These are phyloP conservation scores for Indicator maculatus DNA, from an alignment of 2,113 vertebrate genomes.

Conservation along the genomic window DNA sequence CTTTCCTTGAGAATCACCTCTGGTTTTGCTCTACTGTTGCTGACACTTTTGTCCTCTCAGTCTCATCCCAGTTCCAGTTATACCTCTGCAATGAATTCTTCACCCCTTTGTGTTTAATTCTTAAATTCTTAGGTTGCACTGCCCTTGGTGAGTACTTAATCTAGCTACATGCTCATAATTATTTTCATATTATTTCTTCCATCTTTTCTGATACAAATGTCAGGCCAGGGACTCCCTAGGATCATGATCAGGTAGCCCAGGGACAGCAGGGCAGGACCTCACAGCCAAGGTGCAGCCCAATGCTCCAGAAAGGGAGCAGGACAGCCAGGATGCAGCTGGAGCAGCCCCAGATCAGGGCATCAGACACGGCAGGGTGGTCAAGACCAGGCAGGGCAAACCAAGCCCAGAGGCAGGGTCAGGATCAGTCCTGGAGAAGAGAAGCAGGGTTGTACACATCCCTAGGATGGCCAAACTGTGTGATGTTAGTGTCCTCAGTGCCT, in stretches of 20 bases:
- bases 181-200: background rate
- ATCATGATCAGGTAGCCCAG: rapidly evolving
- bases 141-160: background rate
- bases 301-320: background rate
- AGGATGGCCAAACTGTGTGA: background rate
- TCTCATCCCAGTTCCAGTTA: background rate
- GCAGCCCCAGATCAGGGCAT: background rate
- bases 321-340: background rate
- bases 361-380: background rate
- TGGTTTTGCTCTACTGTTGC: background rate
- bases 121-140: background rate
- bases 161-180: background rate
- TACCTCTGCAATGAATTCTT: background rate
- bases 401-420: too few relatives aligned
- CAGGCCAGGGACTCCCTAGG: background rate
- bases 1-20: background rate
- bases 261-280: background rate
- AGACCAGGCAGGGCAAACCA: background rate
- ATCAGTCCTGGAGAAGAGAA: background rate
- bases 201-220: background rate
- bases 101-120: background rate
- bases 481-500: too few relatives aligned
- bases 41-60: background rate
- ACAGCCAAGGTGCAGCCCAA: rapidly evolving
- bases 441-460: too few relatives aligned